Conservation (phyloP, 35 echinoderm and acorn worm genomes). For the Stichopus chloronotus region DNA sequence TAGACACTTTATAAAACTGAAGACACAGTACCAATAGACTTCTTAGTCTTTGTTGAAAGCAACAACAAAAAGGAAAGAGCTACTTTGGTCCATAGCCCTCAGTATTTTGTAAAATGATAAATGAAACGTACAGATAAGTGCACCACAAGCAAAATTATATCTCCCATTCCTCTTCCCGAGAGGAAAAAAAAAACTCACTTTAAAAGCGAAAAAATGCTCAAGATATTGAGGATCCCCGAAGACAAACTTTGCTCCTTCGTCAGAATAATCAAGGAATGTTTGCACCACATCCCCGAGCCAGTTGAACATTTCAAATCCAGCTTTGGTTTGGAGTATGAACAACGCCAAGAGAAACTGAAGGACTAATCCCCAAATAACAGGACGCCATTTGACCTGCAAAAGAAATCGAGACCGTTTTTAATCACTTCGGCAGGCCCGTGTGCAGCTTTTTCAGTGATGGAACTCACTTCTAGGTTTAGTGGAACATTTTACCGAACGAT, state of each 20-base stretch:
- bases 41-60: no score
- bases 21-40: no score
- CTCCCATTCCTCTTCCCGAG: no score
- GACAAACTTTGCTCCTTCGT: conserved; percentile 62
- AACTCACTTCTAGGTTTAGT: background rate
- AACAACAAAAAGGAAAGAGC: no score
- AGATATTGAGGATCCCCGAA: conserved; percentile 55
- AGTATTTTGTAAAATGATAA: no score
- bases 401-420: background rate
- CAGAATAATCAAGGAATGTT: conserved; percentile 57
- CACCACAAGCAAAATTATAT: no score
- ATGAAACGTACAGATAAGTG: no score
- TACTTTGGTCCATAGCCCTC: no score
- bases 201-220: conserved; percentile 62
- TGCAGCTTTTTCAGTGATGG: no score
- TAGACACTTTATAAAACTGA: no score
- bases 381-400: conserved; percentile 57
- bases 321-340: conserved; percentile 55
- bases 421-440: no score
- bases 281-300: conserved; percentile 56
- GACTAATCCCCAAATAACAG: conserved; percentile 57
- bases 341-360: conserved; percentile 60
- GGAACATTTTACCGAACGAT: background rate
- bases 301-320: conserved; percentile 53
- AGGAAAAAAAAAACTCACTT: conserved; percentile 3